Conservation (phyloP, 2,797 vertebrate species). For the Eulemur albifrons region DNA sequence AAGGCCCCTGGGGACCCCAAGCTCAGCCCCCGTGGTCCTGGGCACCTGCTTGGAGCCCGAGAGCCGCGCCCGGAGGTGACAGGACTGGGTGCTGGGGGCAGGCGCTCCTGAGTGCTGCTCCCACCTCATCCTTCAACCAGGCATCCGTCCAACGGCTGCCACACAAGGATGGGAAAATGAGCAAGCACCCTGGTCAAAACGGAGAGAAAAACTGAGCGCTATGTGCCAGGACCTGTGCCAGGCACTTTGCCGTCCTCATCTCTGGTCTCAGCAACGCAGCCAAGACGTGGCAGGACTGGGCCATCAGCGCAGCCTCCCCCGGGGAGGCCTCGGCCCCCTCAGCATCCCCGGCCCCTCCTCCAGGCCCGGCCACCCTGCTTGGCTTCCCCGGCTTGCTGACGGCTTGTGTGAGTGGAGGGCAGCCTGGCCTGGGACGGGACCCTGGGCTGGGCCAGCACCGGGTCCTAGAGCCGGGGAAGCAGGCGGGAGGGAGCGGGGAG, state of each 20-base stretch:
- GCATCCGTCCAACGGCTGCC: background rate
- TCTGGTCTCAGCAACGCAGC: background rate
- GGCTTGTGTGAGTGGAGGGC: background rate
- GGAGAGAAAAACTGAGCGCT: background rate
- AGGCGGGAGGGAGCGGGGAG: background rate
- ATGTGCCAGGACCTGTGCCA: background rate
- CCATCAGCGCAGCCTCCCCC: background rate
- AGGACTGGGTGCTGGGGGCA: background rate
- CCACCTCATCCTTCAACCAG: background rate
- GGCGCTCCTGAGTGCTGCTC: accelerated
- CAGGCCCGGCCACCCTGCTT: background rate
- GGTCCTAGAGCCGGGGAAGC: background rate
- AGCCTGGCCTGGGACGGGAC: background rate
- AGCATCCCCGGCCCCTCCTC: background rate
- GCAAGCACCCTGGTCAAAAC: background rate
- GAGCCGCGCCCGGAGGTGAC: accelerated
- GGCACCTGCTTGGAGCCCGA: background rate
- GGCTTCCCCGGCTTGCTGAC: background rate
- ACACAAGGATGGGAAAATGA: background rate
- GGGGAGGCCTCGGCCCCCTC: background rate
- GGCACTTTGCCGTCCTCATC: background rate
- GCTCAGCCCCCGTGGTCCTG: background rate
- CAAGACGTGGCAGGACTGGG: background rate
- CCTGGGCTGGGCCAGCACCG: background rate
- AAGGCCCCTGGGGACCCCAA: background rate